Evolutionary conservation across 2,888 invertebrate genomes (phyloP).

Genomic region (Lasius platythorax): DNA sequence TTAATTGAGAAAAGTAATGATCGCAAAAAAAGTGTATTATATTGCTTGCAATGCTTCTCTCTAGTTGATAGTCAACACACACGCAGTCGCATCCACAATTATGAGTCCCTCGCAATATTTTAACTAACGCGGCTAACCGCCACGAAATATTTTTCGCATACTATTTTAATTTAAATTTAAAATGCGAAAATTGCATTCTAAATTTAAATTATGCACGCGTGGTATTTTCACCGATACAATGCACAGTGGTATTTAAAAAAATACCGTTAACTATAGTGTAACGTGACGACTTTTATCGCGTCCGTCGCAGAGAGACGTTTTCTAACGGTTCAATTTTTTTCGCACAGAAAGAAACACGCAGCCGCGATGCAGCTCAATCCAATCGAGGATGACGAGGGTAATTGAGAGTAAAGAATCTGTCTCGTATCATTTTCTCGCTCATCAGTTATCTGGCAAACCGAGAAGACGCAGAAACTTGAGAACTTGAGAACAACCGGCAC

Average conservation of each 20-base stretch:
- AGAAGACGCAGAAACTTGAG: no score
- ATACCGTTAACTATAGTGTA: background rate
- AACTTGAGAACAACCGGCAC: no score
- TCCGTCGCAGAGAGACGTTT: background rate
- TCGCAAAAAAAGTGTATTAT: constrained; percentile 22
- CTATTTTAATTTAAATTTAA: no score
- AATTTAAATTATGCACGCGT: constrained; percentile 38
- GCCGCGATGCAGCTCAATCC: no score
- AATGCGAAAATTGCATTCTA: constrained; percentile 45
- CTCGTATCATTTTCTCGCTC: no score
- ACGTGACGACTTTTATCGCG: background rate
- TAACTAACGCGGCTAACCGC: background rate
- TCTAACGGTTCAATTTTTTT: background rate
- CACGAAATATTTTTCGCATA: background rate
- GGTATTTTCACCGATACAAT: background rate
- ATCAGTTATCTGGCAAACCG: no score
- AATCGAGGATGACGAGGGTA: no score
- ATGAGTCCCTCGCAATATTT: background rate
- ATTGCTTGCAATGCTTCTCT: background rate
- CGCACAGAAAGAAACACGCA: no score
- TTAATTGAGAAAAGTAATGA: constrained; percentile 7
- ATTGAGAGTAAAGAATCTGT: no score
- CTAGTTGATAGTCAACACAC: background rate
- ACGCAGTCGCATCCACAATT: constrained; percentile 19
- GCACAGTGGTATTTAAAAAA: background rate